Percentiles rank a stretch among this genome's conserved stretches.
phyloP scores from a whole-genome alignment of 2,113 vertebrate species.

The Peromyscus maniculatus region DNA sequence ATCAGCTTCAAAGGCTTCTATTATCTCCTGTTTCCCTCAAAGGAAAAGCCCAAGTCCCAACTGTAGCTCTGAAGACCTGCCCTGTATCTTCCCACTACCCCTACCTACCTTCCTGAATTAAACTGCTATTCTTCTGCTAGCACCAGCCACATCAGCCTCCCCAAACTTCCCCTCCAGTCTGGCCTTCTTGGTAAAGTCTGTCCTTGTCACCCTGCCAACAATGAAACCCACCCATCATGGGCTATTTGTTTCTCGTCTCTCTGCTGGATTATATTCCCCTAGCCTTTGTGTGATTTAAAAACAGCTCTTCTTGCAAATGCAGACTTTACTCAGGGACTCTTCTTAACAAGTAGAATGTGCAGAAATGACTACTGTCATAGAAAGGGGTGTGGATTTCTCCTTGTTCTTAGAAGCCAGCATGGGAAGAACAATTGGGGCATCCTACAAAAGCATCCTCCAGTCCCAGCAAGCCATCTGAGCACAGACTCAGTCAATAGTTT shows the following conservation, averaged over 20 bases:
- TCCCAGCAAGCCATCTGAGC: not conserved
- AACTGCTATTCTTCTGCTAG: not conserved
- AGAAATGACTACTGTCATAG: not conserved
- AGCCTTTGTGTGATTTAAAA: slow-evolving; percentile 11
- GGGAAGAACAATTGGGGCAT: not conserved
- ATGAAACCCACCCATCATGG: not conserved
- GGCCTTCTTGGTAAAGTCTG: not conserved
- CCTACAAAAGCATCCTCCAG: not conserved
- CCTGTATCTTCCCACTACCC: not conserved
- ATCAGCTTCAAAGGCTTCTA: not conserved
- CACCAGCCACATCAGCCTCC: not conserved
- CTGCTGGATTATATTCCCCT: not conserved
- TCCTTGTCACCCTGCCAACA: not conserved
- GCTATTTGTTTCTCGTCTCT: not conserved
- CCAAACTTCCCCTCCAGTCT: not conserved
- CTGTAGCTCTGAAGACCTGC: not conserved
- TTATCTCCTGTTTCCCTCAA: not conserved
- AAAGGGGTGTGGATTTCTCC: not conserved
- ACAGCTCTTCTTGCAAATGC: not conserved
- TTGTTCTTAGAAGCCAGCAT: not conserved
- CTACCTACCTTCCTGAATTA: not conserved
- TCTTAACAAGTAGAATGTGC: not conserved
- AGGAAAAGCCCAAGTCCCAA: not conserved
- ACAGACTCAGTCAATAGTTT: not conserved
- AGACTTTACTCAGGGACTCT: not conserved